Percentiles rank a stretch among this genome's conserved stretches.
These are phyloP conservation scores for Polyploca ridens DNA, from an alignment of 2,888 invertebrate species.

Conservation along the genomic window DNA sequence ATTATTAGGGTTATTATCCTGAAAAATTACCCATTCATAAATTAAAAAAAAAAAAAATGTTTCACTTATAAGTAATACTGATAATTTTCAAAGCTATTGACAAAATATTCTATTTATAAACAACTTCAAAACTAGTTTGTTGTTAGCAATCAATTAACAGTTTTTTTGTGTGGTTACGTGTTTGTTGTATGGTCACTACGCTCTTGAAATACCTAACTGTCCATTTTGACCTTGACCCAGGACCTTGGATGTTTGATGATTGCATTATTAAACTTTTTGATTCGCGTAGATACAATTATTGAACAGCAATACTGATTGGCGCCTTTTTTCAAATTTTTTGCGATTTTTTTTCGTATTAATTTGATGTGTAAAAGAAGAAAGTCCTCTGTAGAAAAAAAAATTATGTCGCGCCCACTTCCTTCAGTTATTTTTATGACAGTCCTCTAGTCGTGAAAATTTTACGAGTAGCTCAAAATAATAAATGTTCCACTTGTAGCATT, in stretches of 20 bases:
- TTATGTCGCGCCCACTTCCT: no score
- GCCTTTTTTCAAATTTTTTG: not conserved
- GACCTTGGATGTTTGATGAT: slow-evolving; percentile 22
- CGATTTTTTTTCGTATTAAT: no score
- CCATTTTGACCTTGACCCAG: slow-evolving; percentile 22
- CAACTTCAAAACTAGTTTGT: not conserved
- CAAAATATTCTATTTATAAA: not conserved
- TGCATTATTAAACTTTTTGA: slow-evolving; percentile 15
- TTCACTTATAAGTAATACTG: no score
- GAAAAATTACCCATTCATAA: no score
- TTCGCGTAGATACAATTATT: not conserved
- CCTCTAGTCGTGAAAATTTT: no score
- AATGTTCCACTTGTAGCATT: no score
- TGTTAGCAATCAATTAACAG: not conserved
- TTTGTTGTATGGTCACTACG: not conserved
- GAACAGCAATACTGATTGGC: not conserved
- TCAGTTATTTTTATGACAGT: no score
- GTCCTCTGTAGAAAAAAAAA: no score
- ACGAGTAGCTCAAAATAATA: no score
- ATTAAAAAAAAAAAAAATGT: no score
- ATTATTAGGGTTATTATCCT: no score
- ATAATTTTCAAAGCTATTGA: not conserved
- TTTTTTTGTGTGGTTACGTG: not conserved
- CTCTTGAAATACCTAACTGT: slow-evolving; percentile 27
- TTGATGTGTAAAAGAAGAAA: no score